A percentile compares a stretch with the other conserved stretches of the same genome.
phyloP scores from a whole-genome alignment of 92 coral and sea anemone species.

The Palythoa grandis region DNA sequence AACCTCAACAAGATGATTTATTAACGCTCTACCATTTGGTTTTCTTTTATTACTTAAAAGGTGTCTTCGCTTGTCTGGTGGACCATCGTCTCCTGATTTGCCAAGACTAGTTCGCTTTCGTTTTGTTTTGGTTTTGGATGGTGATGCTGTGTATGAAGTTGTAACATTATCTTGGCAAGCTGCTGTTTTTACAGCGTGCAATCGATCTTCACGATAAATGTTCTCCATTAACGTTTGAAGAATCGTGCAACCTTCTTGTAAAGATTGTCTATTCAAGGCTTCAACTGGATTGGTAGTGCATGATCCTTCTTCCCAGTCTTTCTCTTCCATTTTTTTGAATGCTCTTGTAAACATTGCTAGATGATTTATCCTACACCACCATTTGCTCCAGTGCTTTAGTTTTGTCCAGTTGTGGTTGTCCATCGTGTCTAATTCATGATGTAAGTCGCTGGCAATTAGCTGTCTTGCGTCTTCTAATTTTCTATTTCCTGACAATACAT shows the following conservation, averaged over 20 bases:
- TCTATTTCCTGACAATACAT: constrained; percentile 41
- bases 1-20: no score
- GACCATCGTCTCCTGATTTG: no score
- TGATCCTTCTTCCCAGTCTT: constrained; percentile 58
- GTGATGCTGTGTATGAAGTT: constrained; percentile 48
- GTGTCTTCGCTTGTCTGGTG: no score
- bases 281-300: constrained; percentile 59
- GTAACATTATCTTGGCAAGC: constrained; percentile 50
- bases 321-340: constrained; percentile 55
- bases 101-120: no score
- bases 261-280: constrained; percentile 54
- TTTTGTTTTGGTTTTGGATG: constrained; percentile 37
- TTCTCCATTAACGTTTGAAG: constrained; percentile 43
- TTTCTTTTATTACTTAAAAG: no score
- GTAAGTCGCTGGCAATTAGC: constrained; percentile 34
- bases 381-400: constrained; percentile 50
- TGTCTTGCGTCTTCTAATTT: constrained; percentile 43
- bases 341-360: constrained; percentile 57
- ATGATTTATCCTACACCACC: constrained; percentile 45
- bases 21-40: no score
- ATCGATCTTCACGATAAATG: constrained; percentile 49
- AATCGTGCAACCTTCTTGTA: constrained; percentile 42
- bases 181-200: constrained; percentile 51
- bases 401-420: constrained; percentile 49
- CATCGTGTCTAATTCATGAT: constrained; percentile 6